Evolutionary conservation across 2,888 invertebrate species (phyloP), one percentile per base, ranked within the genome.

Genomic region (Steromphala cineraria): DNA sequence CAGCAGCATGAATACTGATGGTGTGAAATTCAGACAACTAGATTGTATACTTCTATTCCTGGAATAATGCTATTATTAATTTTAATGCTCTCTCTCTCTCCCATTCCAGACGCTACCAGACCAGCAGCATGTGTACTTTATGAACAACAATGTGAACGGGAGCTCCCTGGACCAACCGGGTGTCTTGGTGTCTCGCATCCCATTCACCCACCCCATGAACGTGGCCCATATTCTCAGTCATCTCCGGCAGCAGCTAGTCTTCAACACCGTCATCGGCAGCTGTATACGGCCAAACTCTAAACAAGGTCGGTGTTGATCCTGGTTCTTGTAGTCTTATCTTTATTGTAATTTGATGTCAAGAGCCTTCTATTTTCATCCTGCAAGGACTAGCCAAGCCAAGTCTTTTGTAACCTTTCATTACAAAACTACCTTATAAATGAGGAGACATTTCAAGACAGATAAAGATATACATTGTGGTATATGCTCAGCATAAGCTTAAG

Each of bases 171-270:
- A 89, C 94, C 87, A 97, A 93, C 95, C 96, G 84, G 98, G 97
- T 7, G 95, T 96, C 86, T 93, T 96, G 88, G 96, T 97, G 76
- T 94, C 95, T 76, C 96, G 96, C 83, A 96, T 99, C 81, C 98
- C 98, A 0, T 98, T 98, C 94, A 97, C 97, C 0, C 98, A 98
- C 94, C 98, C 98, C 0, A 96, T 96, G 8, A 97, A 98, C 93
- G 97, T 98, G 82, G 96, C 98, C 75, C 96, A 96, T 91, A 96
- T 99, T 88, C 95, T 99, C 53, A 95, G 96, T 55, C 95, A 96
- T 85, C 95, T 99, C 19, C 95, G 98, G 3, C 97, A 98, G 89
- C 98, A 99, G 94, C 96, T 97, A 53, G 95, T 98, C 19, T 98
- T 98, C 94, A 98, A 98, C 93, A 96, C 97, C 21, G 95, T 98